phyloP scores from a whole-genome alignment of 2,797 vertebrate species.

The Poecile montanus region DNA sequence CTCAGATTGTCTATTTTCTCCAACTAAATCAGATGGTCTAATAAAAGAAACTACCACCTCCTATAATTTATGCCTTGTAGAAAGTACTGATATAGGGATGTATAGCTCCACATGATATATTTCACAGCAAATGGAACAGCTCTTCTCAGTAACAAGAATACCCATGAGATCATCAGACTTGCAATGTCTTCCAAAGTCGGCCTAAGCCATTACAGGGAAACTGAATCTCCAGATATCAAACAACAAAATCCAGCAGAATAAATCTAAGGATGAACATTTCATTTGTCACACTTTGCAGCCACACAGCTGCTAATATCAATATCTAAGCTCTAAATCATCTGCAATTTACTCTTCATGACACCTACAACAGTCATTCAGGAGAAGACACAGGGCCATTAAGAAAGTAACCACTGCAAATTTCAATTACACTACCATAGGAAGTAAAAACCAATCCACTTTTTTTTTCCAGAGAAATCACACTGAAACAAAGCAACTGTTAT shows the following conservation, averaged over 20 bases:
- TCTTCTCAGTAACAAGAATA: conserved; percentile 3
- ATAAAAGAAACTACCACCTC: conserved; percentile 9
- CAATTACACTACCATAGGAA: neutral
- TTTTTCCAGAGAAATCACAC: neutral
- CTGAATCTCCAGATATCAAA: neutral
- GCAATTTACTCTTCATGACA: conserved; percentile 10
- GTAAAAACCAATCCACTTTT: neutral
- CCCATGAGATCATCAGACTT: conserved; percentile 17
- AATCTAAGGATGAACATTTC: neutral
- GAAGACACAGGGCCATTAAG: neutral
- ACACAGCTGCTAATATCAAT: neutral
- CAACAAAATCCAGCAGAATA: conserved; percentile 7
- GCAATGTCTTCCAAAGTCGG: neutral
- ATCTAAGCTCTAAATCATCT: neutral
- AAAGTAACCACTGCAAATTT: neutral
- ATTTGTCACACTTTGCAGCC: neutral
- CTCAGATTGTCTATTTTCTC: neutral
- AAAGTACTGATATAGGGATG: neutral
- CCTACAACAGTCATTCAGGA: neutral
- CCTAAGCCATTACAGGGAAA: neutral
- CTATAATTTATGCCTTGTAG: neutral
- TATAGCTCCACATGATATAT: neutral
- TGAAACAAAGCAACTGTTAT: neutral
- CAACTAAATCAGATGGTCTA: conserved; percentile 4
- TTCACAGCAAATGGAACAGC: neutral